Percentiles rank a stretch among this genome's conserved stretches.
Conservation (phyloP, 2,113 vertebrate species). For the Pterophyllum scalare region DNA sequence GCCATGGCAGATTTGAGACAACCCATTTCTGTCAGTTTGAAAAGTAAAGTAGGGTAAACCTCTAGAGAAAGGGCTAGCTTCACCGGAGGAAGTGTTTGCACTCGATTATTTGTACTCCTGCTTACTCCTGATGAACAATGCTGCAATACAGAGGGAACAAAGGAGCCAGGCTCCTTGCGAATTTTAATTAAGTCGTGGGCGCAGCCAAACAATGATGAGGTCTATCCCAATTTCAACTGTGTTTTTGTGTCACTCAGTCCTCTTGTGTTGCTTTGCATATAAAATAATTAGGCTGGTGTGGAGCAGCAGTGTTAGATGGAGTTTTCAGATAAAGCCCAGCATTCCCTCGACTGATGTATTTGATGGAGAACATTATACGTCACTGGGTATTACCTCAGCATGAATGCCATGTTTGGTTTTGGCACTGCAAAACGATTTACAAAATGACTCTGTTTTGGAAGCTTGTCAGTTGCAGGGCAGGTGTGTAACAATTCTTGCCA, state of each 20-base stretch:
- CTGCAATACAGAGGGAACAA: conserved; percentile 77
- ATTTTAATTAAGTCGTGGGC: conserved; percentile 80
- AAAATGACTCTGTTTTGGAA: conserved; percentile 56
- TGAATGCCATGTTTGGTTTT: conserved; percentile 32
- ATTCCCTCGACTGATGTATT: conserved; percentile 47
- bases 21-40: conserved; percentile 86
- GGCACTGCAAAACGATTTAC: conserved; percentile 37
- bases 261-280: conserved; percentile 67
- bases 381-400: conserved; percentile 43
- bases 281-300: conserved; percentile 72
- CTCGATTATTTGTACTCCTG: conserved; percentile 77
- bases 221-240: conserved; percentile 71
- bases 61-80: conserved; percentile 76
- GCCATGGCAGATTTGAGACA: conserved; percentile 79
- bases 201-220: conserved; percentile 77
- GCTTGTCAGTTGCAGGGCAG: conserved; percentile 37
- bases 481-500: conserved; percentile 46
- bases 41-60: conserved; percentile 83
- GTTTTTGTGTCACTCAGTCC: conserved; percentile 72
- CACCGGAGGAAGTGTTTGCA: conserved; percentile 78
- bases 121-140: conserved; percentile 78
- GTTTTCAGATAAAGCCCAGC: conserved; percentile 46
- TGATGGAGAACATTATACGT: conserved; percentile 43
- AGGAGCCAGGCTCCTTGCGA: conserved; percentile 73
- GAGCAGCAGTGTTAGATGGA: conserved; percentile 40